phyloP scores from a whole-genome alignment of 2,888 invertebrate species.

The Onchidella celtica region DNA sequence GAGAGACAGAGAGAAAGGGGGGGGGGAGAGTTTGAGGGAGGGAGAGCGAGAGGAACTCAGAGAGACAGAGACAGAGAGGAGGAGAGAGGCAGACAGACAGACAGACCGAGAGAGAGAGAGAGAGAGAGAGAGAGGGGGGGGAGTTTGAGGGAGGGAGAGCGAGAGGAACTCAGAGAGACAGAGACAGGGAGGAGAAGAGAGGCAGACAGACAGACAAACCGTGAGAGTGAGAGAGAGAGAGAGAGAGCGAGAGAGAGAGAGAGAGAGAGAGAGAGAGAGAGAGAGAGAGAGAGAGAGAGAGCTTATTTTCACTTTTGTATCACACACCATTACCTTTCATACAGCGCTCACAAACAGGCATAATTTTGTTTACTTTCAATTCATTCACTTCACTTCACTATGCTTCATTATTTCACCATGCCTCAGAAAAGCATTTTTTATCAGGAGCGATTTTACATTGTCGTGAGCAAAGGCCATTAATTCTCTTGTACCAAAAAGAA shows the following conservation, averaged over 20 bases:
- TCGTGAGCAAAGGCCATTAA: no score
- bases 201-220: background rate
- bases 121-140: slow-evolving; percentile 21
- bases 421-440: no score
- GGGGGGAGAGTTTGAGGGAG: slow-evolving; percentile 38
- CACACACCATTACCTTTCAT: no score
- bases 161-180: background rate
- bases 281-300: background rate
- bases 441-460: no score
- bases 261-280: background rate
- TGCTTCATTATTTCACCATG: no score
- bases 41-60: background rate
- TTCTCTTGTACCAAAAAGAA: no score
- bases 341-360: no score
- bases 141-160: background rate
- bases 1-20: slow-evolving; percentile 13
- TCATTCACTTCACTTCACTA: no score
- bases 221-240: background rate
- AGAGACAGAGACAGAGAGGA: slow-evolving; percentile 1
- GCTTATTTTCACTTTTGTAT: no score
- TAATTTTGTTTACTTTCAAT: no score
- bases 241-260: background rate
- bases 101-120: slow-evolving; percentile 7
- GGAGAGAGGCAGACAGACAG: slow-evolving; percentile 8
- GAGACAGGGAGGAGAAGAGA: background rate